phyloP scores from a whole-genome alignment of 2,113 vertebrate species.

The Rhizomys pruinosus region DNA sequence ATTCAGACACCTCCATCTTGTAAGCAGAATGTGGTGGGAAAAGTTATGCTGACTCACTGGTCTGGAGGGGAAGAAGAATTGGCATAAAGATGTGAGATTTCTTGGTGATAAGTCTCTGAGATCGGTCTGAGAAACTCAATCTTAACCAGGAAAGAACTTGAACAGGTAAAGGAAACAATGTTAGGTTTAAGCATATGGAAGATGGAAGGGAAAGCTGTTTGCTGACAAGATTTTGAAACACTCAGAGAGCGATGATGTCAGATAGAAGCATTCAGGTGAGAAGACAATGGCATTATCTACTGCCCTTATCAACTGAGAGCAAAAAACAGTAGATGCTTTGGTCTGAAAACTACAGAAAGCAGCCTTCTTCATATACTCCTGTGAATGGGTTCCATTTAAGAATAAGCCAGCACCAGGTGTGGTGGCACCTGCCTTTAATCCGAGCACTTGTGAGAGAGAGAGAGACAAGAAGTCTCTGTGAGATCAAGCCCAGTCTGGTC shows the following conservation, averaged over 20 bases:
- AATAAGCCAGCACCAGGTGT: not conserved
- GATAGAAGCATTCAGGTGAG: not conserved
- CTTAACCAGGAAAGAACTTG: not conserved
- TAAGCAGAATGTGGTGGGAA: not conserved
- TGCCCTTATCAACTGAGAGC: rapidly evolving
- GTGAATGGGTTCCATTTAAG: not conserved
- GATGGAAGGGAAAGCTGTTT: not conserved
- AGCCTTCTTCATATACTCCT: not conserved
- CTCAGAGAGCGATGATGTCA: not conserved
- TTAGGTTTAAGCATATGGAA: too few species aligned
- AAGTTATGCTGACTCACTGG: not conserved
- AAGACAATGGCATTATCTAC: not conserved
- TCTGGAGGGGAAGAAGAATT: not conserved
- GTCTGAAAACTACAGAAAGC: not conserved
- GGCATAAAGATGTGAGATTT: not conserved
- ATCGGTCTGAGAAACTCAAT: rapidly evolving
- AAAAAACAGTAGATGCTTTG: rapidly evolving
- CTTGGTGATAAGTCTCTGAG: not conserved
- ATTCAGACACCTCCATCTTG: not conserved
- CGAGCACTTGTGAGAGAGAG: too few species aligned
- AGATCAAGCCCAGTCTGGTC: too few species aligned
- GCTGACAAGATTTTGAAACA: not conserved
- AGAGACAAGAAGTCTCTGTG: too few species aligned
- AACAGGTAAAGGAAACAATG: not conserved
- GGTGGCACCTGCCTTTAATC: too few species aligned